Conservation (phyloP, 2,113 vertebrate genomes). For the Microcebus lehilahytsara region DNA sequence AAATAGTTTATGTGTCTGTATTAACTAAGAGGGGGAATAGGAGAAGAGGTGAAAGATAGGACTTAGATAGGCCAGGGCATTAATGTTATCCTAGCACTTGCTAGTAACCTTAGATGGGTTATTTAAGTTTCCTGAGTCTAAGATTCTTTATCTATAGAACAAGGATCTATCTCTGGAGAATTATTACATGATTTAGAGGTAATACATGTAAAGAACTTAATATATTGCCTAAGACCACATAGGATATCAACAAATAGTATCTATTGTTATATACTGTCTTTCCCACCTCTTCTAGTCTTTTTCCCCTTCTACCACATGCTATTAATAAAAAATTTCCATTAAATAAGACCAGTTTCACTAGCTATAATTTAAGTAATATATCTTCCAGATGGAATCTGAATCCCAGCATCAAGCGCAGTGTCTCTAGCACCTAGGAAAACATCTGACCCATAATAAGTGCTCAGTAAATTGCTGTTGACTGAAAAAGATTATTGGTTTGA, state of each 20-base stretch:
- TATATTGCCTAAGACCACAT: neutral
- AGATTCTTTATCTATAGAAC: neutral
- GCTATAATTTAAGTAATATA: conserved; percentile 17
- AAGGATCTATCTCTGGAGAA: neutral
- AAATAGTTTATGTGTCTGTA: neutral
- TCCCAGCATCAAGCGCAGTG: neutral
- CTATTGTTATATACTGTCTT: neutral
- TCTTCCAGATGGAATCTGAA: conserved; percentile 34
- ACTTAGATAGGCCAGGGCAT: neutral
- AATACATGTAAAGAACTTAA: neutral
- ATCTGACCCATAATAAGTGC: neutral
- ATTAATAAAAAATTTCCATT: neutral
- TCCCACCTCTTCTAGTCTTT: neutral
- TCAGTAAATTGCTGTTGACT: neutral
- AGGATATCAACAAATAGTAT: neutral
- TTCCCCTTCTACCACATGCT: neutral
- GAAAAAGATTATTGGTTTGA: neutral
- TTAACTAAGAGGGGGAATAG: neutral
- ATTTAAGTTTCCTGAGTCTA: neutral
- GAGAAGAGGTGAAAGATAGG: neutral
- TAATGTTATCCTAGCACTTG: neutral
- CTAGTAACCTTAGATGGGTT: neutral
- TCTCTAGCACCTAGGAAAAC: neutral
- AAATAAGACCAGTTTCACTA: neutral
- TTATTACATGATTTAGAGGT: neutral